Evolutionary conservation across 2,888 invertebrate genomes (phyloP).

Genomic region (Dryadula phaetusa): DNA sequence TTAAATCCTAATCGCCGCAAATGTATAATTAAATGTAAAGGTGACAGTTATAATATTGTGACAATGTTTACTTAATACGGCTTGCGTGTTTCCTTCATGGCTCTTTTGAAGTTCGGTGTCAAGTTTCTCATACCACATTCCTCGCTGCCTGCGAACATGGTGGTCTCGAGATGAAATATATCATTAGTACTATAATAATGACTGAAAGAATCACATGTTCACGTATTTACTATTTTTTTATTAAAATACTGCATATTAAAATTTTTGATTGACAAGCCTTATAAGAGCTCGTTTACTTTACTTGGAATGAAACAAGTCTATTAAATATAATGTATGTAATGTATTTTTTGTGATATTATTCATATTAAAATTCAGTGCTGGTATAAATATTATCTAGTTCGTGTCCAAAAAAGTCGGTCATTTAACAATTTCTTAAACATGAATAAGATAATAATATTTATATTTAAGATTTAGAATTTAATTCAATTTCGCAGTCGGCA

Average conservation of each 20-base stretch:
- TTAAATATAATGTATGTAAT: neutral
- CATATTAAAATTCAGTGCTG: neutral
- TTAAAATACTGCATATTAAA: neutral
- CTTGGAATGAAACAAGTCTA: neutral
- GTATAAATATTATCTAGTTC: constrained; percentile 3
- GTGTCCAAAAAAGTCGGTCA: constrained; percentile 1
- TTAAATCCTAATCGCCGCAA: neutral
- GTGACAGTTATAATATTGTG: constrained; percentile 33
- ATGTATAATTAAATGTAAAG: constrained; percentile 1
- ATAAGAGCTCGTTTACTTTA: neutral
- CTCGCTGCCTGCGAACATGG: constrained; percentile 57
- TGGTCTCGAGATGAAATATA: constrained; percentile 54
- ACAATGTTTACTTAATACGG: constrained; percentile 29
- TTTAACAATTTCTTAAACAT: neutral
- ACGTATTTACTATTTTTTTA: neutral
- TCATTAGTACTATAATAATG: constrained; percentile 36
- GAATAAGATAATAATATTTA: constrained; percentile 1
- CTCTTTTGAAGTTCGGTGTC: constrained; percentile 58
- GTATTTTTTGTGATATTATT: neutral
- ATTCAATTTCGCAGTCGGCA: neutral
- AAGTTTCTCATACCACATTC: constrained; percentile 66
- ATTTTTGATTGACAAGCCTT: neutral
- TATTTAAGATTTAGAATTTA: neutral
- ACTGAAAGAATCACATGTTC: constrained; percentile 32
- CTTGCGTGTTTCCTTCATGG: constrained; percentile 54